Base-by-base conservation (phyloP, 2,797 vertebrate genomes). In the Gallinago solitaria region DNA sequence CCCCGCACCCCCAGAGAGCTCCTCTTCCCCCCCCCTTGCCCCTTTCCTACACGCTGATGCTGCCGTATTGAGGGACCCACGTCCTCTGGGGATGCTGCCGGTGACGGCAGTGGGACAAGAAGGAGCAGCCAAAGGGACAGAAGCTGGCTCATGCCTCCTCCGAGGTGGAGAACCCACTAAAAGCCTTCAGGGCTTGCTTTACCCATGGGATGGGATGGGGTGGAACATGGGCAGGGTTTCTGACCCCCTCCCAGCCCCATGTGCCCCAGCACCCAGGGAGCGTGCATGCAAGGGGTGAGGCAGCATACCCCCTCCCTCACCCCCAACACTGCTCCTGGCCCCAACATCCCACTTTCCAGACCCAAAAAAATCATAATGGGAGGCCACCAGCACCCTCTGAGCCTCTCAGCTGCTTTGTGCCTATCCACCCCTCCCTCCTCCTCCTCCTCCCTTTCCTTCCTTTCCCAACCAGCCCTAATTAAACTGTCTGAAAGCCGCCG, bases 401-500 rank as follows among this genome's bases (percentile, higher is more conserved):
- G 37, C 28, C 48, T 33, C 37, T 54, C 2, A 0, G 47, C 63
- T 69, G 47, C 39, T 70, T 56, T 30, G 27, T 28, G 9, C 25
- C 39, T 54, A 50, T 71, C 28, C 53, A 27, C 7, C 33, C 16
- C 15, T 35, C 45, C 45, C 45, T 56, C 28, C 16, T 53, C 27
- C 15, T 93, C 25, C 28, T 32, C 53, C 18, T 32, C 84, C 67
- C 33, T 87, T n/a, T n/a, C 16, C 53, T 43, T 61, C 81, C 75
- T 96, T 95, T 97, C 83, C 94, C 95, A 97, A 94, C 96, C 96
- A 97, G 91, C 86, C 84, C 96, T 96, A 96, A 97, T 97, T 97
- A 97, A 98, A 97, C 95, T 96, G 91, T 95, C 96, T 97, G 96
- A 97, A 97, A 98, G 95, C 95, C 74, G 20, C 95, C 2, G 67